Evolutionary conservation across 2,113 vertebrate species (phyloP), one percentile per base, ranked within the genome.

Genomic region (Coryphaenoides rupestris): DNA sequence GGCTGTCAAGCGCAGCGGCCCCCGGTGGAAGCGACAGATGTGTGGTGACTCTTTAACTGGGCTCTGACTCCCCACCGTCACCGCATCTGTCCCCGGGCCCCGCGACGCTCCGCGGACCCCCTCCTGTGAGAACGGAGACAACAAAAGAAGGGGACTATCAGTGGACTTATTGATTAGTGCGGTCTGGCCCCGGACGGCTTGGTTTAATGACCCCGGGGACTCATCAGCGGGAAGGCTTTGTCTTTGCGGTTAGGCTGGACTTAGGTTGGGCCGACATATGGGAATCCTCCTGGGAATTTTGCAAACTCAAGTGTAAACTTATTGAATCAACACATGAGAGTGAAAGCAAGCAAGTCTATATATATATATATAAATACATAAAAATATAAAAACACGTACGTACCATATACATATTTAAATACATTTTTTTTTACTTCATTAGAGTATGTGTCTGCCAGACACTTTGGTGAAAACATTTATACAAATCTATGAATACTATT

Each of bases 31-130:
- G 76, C 76, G 82, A 87, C 91, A 92, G 90, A 90, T 91, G 90
- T 90, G 87, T 82, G 86, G 88, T 89, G 89, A 92, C 90, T 90
- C 82, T 88, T 89, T 89, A 90, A 88, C 89, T 85, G 75, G 58
- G 62, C 79, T 74, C 65, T 6, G 26, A 55, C 72, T 82, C 84
- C 78, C 82, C 81, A 83, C 85, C 76, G 87, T 85, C 84, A 69
- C 80, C 45, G 84, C 89, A 91, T 91, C 91, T 91, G 89, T 88
- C 84, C 70, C 77, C 21, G 22, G 40, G 49, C 70, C 64, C 55
- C 58, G n/a, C n/a, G n/a, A n/a, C 33, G 46, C 46, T 16, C 46
- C 46, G 2, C 65, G 72, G 3, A 16, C 79, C 77, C 78, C 79
- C 75, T 76, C 79, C 75, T 77, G 81, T 83, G 85, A 66, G 82